A percentile compares a stretch with the other conserved stretches of the same genome.
phyloP scores from a whole-genome alignment of 2,113 vertebrate genomes.

The Alosa alosa region DNA sequence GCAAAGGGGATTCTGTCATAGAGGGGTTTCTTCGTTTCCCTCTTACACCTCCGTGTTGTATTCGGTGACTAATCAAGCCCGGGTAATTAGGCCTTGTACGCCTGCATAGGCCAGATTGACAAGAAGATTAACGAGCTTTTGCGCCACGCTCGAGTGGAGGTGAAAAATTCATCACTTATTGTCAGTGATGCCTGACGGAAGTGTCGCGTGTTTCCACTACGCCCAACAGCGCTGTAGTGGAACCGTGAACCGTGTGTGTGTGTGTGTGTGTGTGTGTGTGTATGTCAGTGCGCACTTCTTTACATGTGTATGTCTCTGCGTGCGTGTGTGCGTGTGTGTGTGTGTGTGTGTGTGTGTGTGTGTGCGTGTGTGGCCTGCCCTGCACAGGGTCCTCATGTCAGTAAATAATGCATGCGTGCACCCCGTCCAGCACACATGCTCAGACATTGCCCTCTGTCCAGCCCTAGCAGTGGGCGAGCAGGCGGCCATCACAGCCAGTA shows the following conservation, averaged over 20 bases:
- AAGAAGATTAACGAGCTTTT: slow-evolving; percentile 69
- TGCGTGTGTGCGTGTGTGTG: neutral
- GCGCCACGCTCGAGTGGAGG: slow-evolving; percentile 58
- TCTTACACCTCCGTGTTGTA: slow-evolving; percentile 27
- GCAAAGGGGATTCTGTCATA: slow-evolving; percentile 56
- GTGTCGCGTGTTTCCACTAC: neutral
- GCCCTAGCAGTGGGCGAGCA: neutral
- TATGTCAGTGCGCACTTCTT: neutral
- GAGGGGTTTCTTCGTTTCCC: slow-evolving; percentile 39
- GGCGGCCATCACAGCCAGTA: neutral
- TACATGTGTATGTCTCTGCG: neutral
- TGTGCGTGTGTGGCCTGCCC: neutral
- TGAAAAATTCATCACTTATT: slow-evolving; percentile 53
- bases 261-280: neutral
- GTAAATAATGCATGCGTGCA: neutral
- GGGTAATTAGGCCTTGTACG: slow-evolving; percentile 65
- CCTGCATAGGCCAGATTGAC: slow-evolving; percentile 62
- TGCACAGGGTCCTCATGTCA: neutral
- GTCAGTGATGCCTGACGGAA: slow-evolving; percentile 20
- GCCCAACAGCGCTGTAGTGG: neutral
- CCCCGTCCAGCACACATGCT: neutral
- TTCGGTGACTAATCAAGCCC: slow-evolving; percentile 62
- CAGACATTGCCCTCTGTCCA: neutral
- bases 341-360: neutral
- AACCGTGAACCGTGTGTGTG: neutral